These are phyloP conservation scores for Peromyscus aztecus DNA, from an alignment of 2,797 vertebrate species.

Conservation along the genomic window DNA sequence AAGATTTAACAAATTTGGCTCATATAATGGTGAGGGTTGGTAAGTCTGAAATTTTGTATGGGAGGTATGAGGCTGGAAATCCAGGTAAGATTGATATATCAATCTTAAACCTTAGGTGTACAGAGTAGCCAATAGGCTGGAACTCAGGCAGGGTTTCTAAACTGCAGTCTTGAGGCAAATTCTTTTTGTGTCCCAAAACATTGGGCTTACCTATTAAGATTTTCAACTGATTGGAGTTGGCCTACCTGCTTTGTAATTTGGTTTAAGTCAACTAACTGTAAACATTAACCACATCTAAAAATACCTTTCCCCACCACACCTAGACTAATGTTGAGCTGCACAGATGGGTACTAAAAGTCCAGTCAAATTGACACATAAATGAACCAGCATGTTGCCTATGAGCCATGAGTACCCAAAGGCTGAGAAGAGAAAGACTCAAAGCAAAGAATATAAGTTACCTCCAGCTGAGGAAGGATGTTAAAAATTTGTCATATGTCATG, in stretches of 20 bases:
- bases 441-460: not conserved
- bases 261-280: not conserved
- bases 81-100: not conserved
- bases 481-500: not conserved
- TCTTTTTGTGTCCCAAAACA: constrained; percentile 17
- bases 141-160: not conserved
- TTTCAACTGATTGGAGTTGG: not conserved
- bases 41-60: constrained; percentile 15
- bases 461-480: not conserved
- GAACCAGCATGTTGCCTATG: not conserved
- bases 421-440: constrained; percentile 15
- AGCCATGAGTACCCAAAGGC: not conserved
- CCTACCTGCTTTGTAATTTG: not conserved
- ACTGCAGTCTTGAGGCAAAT: not conserved
- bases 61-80: not conserved
- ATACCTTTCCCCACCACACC: not conserved
- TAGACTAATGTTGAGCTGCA: not conserved
- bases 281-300: constrained; percentile 21
- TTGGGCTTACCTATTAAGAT: not conserved
- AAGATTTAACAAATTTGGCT: not conserved
- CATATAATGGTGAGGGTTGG: not conserved
- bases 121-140: not conserved
- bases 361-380: not conserved
- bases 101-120: not conserved
- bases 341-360: not conserved